Conservation (phyloP, 2,888 invertebrate species). For the Choreutis nemorana region DNA sequence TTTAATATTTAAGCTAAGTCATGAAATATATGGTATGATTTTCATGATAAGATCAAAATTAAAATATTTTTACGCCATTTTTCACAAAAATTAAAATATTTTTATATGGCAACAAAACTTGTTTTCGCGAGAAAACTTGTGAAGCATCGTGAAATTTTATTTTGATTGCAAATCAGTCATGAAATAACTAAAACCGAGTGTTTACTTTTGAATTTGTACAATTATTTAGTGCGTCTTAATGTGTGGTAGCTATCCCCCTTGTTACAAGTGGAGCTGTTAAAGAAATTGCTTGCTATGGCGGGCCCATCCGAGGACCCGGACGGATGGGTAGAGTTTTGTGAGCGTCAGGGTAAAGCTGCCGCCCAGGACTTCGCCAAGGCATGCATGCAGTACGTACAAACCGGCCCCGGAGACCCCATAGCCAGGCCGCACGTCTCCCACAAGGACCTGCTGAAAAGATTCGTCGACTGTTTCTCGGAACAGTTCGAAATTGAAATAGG, state of each 20-base stretch:
- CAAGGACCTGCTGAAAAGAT: slow-evolving; percentile 82
- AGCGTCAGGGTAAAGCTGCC: slow-evolving; percentile 84
- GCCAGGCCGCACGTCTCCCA: slow-evolving; percentile 72
- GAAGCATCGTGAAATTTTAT: slow-evolving; percentile 50
- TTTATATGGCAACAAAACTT: slow-evolving; percentile 45
- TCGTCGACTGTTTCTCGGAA: slow-evolving; percentile 83
- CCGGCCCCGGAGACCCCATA: slow-evolving; percentile 72
- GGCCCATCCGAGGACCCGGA: slow-evolving; percentile 70
- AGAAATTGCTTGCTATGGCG: slow-evolving; percentile 58
- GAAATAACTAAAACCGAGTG: slow-evolving; percentile 20
- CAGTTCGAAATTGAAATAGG: slow-evolving; percentile 84
- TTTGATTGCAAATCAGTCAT: slow-evolving; percentile 47
- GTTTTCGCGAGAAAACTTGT: slow-evolving; percentile 50
- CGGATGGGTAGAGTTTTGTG: slow-evolving; percentile 86
- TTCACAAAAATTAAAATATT: too few species aligned
- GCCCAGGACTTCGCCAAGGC: slow-evolving; percentile 90
- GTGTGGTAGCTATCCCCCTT: slow-evolving; percentile 24
- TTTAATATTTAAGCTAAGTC: too few species aligned
- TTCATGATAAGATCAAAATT: too few species aligned
- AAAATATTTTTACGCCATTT: too few species aligned
- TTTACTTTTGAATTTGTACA: slow-evolving; percentile 16
- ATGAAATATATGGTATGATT: too few species aligned
- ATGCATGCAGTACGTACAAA: slow-evolving; percentile 79
- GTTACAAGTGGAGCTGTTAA: slow-evolving; percentile 63
- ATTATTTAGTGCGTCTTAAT: slow-evolving; percentile 23